These are phyloP conservation scores for Diarsia rubi DNA, from an alignment of 2,888 invertebrate species.

Conservation along the genomic window DNA sequence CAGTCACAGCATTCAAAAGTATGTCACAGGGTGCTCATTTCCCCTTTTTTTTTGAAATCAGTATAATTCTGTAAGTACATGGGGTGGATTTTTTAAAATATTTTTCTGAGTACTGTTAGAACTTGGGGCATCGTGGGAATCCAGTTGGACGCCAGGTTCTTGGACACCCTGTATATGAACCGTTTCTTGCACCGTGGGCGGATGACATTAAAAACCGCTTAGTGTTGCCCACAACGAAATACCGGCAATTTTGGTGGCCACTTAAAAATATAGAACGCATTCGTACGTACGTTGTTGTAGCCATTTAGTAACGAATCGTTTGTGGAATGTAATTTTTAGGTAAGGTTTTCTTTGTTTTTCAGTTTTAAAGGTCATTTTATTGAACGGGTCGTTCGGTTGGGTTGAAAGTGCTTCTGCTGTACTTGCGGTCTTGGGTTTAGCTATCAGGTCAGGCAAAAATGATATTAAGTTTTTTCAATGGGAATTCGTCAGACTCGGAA, in stretches of 20 bases:
- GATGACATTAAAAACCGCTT: slow-evolving; percentile 88
- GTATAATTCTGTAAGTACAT: too few species aligned
- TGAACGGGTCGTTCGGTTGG: not conserved
- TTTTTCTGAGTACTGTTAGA: too few species aligned
- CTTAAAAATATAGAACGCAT: slow-evolving; percentile 70
- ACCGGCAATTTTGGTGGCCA: slow-evolving; percentile 72
- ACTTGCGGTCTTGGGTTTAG: not conserved
- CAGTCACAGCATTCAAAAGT: too few species aligned
- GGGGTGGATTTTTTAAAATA: too few species aligned
- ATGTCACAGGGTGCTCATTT: too few species aligned
- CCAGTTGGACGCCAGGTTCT: too few species aligned
- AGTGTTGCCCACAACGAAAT: slow-evolving; percentile 77
- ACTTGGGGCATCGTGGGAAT: too few species aligned
- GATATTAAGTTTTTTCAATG: not conserved
- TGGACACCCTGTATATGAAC: too few species aligned
- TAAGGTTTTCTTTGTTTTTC: slow-evolving; percentile 19
- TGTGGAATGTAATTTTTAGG: slow-evolving; percentile 16
- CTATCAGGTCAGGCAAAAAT: not conserved
- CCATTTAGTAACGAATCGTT: slow-evolving; percentile 45
- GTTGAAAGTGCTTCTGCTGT: not conserved
- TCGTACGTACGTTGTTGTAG: slow-evolving; percentile 38
- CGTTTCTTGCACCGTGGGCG: slow-evolving; percentile 77
- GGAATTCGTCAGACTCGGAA: not conserved
- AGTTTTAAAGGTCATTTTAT: not conserved
- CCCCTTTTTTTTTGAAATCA: too few species aligned